Evolutionary conservation across 92 coral and sea anemone species (phyloP), one percentile per base, ranked within the genome.

Genomic region (Epizoanthus fatuus): DNA sequence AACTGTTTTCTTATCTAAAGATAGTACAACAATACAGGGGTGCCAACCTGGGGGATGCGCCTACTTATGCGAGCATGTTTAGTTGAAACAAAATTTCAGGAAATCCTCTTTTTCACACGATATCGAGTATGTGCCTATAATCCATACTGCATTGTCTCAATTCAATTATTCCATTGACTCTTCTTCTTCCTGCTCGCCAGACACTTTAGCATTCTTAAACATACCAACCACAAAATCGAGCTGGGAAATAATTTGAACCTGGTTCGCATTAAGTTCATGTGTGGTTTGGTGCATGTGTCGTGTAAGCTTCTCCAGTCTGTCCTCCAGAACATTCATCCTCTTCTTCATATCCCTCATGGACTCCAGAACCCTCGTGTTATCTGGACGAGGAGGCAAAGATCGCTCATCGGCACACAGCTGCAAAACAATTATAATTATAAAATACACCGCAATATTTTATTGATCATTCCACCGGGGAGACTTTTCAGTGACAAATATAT

Each of bases 221-320:
- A 40, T 69, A 51, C 54, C 32, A 11, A 51, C 32, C 3, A 69
- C 52, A n/a, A 5, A 69, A 40, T 69, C 74, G 4, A 69, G 74
- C 74, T 69, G 74, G 17, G 74, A 69, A 38, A 69, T 69, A 7
- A 69, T 69, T 40, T 29, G 54, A 7, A 25, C 15, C 22, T 69
- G 74, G 38, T 69, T 39, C 11, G 3, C 4, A 3, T 15, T 39
- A 1, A 69, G 74, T 0, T 69, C 73, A 32, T 68, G 12, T 14
- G 20, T 39, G 49, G 15, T n/a, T 40, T 68, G 20, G 52, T 68
- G 16, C 51, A 19, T 68, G 47, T 37, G 19, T 13, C 10, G 14
- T 10, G 73, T 39, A 68, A 68, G 22, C 20, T 38, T 47, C 5
- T 9, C 32, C 53, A 69, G 14, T 17, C 32, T 69, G 25, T 17